Base-by-base conservation (phyloP, 2,888 invertebrate genomes). In the Napeogenes sylphis region DNA sequence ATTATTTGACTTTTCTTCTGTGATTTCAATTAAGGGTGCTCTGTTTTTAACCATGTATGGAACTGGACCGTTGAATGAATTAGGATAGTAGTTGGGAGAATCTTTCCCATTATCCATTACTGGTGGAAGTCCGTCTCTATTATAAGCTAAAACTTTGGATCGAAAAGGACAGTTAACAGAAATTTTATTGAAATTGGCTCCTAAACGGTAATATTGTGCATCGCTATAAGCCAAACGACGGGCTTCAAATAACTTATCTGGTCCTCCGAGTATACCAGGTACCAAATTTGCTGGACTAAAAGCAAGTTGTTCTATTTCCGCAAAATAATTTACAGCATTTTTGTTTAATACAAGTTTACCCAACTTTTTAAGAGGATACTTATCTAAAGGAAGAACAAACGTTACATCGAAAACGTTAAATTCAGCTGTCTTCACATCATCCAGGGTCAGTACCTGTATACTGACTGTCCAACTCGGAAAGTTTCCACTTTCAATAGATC, bases 51-150 rank as follows among this genome's bases (percentile, higher is more conserved):
- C 90, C 38, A 92, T 88, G 71, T 93, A 93, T 54, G 92, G 92
- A 66, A 92, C 91, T 0, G 98, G 97, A 0, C 98, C 98, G 68
- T 92, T 90, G 81, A 97, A 99, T 68, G 97, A 97, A 88, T 99
- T 99, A 0, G 99, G 99, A 85, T 93, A 97, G 80, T 98, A 99
- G 84, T 98, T 98, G 2, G 98, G 98, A 4, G 95, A 95, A 33
- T 95, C 96, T 46, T 92, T 93, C 82, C 96, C 96, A 78, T 97
- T 98, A 72, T 95, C 93, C 47, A 92, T 88, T n/a, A 93, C 90
- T 35, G 93, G 92, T 90, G 94, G 94, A 10, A 92, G 89, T 0
- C 98, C 98, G 80, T 98, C 98, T 45, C 98, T 93, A 82, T 97
- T 97, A 78, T 96, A 97, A 77, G 96, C 95, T 67, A 90, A 85